phyloP scores from a whole-genome alignment of 1,140 invertebrate genomes.

The Drosophila sp. region DNA sequence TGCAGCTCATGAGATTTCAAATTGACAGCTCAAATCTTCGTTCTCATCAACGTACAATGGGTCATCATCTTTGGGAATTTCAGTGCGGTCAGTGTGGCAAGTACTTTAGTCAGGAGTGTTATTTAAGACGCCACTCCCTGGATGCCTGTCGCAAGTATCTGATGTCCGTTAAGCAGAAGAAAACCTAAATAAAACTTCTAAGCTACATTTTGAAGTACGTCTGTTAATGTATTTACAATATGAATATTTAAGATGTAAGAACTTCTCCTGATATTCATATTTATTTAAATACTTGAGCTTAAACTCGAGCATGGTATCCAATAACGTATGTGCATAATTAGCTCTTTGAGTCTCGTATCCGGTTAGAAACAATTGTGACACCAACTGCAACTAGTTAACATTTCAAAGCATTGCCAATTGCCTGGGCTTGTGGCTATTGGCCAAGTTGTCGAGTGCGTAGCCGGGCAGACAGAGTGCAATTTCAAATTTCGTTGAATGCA shows the following conservation, averaged over 20 bases:
- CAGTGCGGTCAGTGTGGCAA: conserved; percentile 88
- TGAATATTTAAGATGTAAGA: too few species aligned
- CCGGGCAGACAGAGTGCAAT: conserved; percentile 49
- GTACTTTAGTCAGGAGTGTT: conserved; percentile 90
- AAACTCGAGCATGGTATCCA: too few species aligned
- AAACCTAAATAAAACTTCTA: background rate
- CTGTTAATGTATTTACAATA: too few species aligned
- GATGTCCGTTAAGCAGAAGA: conserved; percentile 43
- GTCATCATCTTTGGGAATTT: conserved; percentile 89
- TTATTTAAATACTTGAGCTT: too few species aligned
- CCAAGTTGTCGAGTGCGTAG: conserved; percentile 43
- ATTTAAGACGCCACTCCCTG: conserved; percentile 89
- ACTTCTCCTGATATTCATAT: too few species aligned
- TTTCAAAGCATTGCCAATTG: conserved; percentile 36
- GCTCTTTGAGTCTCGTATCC: too few species aligned
- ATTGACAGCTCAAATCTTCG: conserved; percentile 88
- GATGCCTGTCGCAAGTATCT: conserved; percentile 89
- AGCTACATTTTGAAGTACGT: too few species aligned
- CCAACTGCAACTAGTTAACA: conserved; percentile 37
- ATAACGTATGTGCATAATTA: too few species aligned
- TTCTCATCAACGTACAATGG: conserved; percentile 89
- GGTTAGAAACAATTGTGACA: background rate
- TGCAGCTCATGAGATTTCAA: background rate
- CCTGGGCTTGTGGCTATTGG: conserved; percentile 12
- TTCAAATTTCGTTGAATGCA: conserved; percentile 63